Evolutionary conservation across 2,888 invertebrate species (phyloP).

Genomic region (Nebria salina): DNA sequence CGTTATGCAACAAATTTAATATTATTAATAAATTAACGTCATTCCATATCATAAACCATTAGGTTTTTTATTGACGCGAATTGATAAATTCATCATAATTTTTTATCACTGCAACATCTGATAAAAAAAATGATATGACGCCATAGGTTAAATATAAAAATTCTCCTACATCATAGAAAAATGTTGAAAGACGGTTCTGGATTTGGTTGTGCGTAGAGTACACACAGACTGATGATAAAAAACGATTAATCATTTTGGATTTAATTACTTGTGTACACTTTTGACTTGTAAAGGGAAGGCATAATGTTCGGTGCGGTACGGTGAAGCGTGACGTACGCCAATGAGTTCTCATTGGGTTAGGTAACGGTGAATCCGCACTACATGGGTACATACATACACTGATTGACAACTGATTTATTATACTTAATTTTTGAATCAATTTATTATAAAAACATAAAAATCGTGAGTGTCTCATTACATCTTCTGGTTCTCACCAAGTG

Average conservation of each 20-base stretch:
- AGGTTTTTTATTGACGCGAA: too few species aligned
- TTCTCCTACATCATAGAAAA: not conserved
- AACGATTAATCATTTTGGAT: conserved; percentile 37
- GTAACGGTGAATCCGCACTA: conserved; percentile 22
- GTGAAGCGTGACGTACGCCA: conserved; percentile 32
- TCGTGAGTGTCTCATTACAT: not conserved
- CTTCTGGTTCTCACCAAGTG: not conserved
- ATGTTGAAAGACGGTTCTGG: conserved; percentile 7
- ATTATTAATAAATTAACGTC: too few species aligned
- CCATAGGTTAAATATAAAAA: not conserved
- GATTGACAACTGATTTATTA: conserved; percentile 45
- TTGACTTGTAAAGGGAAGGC: not conserved
- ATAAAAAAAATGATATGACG: not conserved
- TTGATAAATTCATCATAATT: too few species aligned
- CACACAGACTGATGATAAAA: conserved; percentile 11
- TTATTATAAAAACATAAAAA: conserved; percentile 15
- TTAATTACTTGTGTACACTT: conserved; percentile 21
- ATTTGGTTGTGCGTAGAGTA: not conserved
- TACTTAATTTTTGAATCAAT: conserved; percentile 30
- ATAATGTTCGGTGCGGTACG: conserved; percentile 8
- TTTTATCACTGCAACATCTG: too few species aligned
- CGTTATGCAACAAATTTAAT: too few species aligned
- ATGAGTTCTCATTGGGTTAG: conserved; percentile 11
- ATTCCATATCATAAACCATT: too few species aligned
- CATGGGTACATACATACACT: conserved; percentile 1